Conservation (phyloP, 2,888 invertebrate genomes). For the Adineta ricciae region DNA sequence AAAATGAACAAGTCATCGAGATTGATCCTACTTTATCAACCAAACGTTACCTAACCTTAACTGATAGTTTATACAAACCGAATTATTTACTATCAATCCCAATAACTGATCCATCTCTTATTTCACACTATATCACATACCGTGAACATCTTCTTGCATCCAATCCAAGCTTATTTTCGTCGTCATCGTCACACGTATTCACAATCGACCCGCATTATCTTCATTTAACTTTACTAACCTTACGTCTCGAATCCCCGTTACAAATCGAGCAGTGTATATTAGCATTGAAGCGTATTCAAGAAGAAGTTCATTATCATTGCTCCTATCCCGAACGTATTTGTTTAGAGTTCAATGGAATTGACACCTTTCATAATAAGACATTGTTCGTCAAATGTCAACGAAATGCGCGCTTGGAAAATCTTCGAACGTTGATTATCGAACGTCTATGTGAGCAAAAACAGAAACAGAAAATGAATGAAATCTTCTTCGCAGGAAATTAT, state of each 20-base stretch:
- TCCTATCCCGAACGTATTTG: conserved; percentile 1
- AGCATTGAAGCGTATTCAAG: not conserved
- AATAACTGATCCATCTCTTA: conserved; percentile 1
- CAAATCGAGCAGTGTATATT: not conserved
- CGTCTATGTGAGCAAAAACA: not conserved
- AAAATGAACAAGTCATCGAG: not conserved
- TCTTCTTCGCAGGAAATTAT: not conserved
- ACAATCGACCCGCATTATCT: not conserved
- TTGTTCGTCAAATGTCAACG: not conserved
- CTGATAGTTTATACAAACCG: not conserved
- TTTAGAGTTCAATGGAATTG: not conserved
- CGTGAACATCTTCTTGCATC: not conserved
- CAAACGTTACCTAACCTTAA: not conserved
- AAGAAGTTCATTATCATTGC: conserved; percentile 15
- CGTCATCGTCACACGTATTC: not conserved
- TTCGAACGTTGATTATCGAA: not conserved
- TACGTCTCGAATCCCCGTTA: not conserved
- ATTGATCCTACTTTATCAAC: not conserved
- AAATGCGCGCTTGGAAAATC: not conserved
- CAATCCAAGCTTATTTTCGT: not conserved
- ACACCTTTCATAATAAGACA: not conserved
- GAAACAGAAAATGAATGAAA: not conserved
- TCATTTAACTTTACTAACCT: not conserved
- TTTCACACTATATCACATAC: not conserved
- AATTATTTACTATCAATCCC: conserved; percentile 1